phyloP scores from a whole-genome alignment of 2,888 invertebrate species.

The Aquatica leii region DNA sequence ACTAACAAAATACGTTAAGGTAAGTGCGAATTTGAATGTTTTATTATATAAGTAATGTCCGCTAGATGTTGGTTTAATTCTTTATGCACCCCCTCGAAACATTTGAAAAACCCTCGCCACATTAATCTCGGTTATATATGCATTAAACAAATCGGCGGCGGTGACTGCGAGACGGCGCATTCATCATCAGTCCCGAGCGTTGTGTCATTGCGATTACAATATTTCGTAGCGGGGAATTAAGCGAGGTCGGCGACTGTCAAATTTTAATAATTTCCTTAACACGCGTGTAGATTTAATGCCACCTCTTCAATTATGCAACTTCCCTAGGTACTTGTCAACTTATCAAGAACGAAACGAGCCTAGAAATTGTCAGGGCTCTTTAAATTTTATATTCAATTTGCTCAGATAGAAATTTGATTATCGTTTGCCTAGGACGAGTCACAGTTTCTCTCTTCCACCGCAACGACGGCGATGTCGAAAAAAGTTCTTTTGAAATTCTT shows the following conservation, averaged over 20 bases:
- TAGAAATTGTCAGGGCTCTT: constrained; percentile 57
- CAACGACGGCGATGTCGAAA: constrained; percentile 43
- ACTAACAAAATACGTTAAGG: constrained; percentile 53
- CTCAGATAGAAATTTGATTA: constrained; percentile 58
- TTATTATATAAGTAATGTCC: constrained; percentile 28
- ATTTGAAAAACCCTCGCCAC: constrained; percentile 50
- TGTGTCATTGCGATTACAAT: constrained; percentile 44
- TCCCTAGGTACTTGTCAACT: constrained; percentile 58
- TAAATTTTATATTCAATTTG: constrained; percentile 62
- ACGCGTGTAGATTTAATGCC: constrained; percentile 53
- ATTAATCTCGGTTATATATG: constrained; percentile 59
- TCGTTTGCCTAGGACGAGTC: constrained; percentile 51
- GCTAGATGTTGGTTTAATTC: constrained; percentile 43
- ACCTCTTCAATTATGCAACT: constrained; percentile 57
- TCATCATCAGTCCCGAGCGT: constrained; percentile 41
- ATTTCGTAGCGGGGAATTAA: constrained; percentile 44
- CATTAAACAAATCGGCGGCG: constrained; percentile 57
- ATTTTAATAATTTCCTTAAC: constrained; percentile 56
- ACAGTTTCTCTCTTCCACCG: not conserved
- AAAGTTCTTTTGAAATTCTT: constrained; percentile 47
- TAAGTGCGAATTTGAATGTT: constrained; percentile 36
- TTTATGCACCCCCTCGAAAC: constrained; percentile 47
- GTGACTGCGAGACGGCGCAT: constrained; percentile 48
- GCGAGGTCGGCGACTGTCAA: constrained; percentile 50
- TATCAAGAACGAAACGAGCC: constrained; percentile 50